Evolutionary conservation across 2,113 vertebrate species (phyloP), one percentile per base, ranked within the genome.

Genomic region (Chamaea fasciata): DNA sequence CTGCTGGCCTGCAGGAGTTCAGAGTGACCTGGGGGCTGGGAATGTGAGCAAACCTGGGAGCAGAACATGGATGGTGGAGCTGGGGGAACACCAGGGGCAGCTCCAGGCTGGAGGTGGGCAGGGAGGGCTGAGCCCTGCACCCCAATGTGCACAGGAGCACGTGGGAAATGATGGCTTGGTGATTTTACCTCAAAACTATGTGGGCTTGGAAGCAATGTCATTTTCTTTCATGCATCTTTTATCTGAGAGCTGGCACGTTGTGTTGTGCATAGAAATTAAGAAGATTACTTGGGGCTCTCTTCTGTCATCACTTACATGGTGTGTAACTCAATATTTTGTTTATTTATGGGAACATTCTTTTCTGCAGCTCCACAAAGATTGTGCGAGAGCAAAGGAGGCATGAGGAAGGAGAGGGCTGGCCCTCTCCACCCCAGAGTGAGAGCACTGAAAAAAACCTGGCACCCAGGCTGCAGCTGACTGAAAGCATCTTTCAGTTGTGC

Each of bases 341-440:
- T 98, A 98, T 98, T 98, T 98, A 97, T 97, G 96, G 96, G 96
- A 96, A 97, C 82, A 98, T 98, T 98, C 98, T 98, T 97, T 96
- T 96, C 97, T 97, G 92, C 97, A 92, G 93, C 96, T 96, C 94
- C n/a, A 64, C 87, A 90, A 97, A 96, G 93, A 90, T 91, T 87
- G 70, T 92, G 71, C 0, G 26, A 92, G 95, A 97, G 95, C 46
- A 49, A 91, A 94, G 95, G 95, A 87, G 88, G 84, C 92, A 46
- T 28, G 90, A 95, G 97, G 96, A 76, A 90, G 56, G 93, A 92
- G 90, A 91, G 86, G 94, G 74, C 86, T 31, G 28, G 94, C 83
- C 77, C 87, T 30, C 69, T 90, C 83, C 42, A 7, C 83, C 91
- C 83, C 74, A 19, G 33, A 91, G 92, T 59, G 65, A 83, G 82